Base-by-base conservation (phyloP, 64 coral and sea anemone species). In the Montipora foliosa region DNA sequence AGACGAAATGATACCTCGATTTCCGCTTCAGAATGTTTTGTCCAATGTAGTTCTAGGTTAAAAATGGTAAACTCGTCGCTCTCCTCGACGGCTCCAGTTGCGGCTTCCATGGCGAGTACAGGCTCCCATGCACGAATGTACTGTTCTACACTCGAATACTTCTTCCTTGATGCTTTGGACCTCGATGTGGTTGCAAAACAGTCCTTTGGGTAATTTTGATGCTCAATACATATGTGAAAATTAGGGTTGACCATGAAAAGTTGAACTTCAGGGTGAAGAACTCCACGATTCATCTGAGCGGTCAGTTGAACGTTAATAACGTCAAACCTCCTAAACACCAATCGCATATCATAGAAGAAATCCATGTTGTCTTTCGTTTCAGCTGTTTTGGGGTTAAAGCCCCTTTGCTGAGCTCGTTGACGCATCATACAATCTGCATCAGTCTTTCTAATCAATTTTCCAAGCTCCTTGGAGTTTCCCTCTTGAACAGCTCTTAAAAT, bases 91-190 rank as follows among this genome's bases (percentile, higher is more conserved):
- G 95, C 92, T 11, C 2, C 67, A 69, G 67, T 81, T 10, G 92
- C 95, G n/a, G 92, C 92, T 62, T 97, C 95, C 88, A 97, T 88
- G 13, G 83, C 91, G 50, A 97, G 75, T 50, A 97, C 80, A 1
- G 91, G 95, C 8, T 74, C 75, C 95, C 95, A 97, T 4, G 80
- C 44, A 0, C 17, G 1, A 20, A 37, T 37, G 37, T 37, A 37
- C 0, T 2, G 94, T 75, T 81, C 91, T 77, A 96, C 24, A 16
- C 66, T 90, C 1, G 46, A 5, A 55, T 96, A 96, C 1, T 6
- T 37, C 55, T 50, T 9, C 6, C 64, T 52, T 12, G 95, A 96
- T 37, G 91, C 91, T 20, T 58, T 44, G 5, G 16, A 44, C 4
- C 75, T 60, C 16, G 95, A 22, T 24, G 66, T 49, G 4, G 22